Base-by-base conservation (phyloP, 2,113 vertebrate species). In the Hydropotes inermis region DNA sequence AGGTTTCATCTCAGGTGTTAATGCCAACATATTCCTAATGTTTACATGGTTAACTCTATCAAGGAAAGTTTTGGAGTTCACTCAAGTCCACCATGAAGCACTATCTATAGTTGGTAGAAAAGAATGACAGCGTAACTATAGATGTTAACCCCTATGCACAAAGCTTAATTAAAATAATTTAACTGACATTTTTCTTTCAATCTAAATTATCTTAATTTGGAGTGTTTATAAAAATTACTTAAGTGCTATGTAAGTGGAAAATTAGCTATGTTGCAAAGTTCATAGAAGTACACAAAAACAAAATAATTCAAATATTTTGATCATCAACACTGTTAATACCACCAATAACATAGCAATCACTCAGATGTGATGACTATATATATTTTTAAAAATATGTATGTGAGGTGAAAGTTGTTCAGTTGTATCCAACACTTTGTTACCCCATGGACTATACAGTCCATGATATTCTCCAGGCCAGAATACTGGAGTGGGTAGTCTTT, bases 361-460 rank as follows among this genome's bases (percentile, higher is more conserved):
- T 86, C 21, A 57, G 2, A 7, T 39, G 70, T 55, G 47, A 52
- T 81, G 47, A 52, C 28, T 81, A 33, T 81, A 50, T 52, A 52
- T 52, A n/a, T 50, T 50, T 79, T 6, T 0, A 19, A 79, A 79
- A 6, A 79, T 50, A 50, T 33, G 15, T 79, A 70, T 23, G 10
- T 39, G n/a, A 70, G 10, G 19, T 39, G 67, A 70, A 39, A 70
- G 19, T 23, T 39, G 19, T 19, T 70, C n/a, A 23, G 10, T 23
- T 23, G 19, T 70, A 2, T 23, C 19, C 6, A 5, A 70, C n/a
- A 3, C n/a, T 39, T 70, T 70, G 19, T 0, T 0, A 70, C 67
- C 19, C 67, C 67, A 39, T 13, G 5, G 67, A 70, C 67, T 39
- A 23, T 70, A 23, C 5, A 70, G 67, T 23, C n/a, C n/a, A 70